phyloP scores from a whole-genome alignment of 2,113 vertebrate genomes.

The Phyllostomus discolor region DNA sequence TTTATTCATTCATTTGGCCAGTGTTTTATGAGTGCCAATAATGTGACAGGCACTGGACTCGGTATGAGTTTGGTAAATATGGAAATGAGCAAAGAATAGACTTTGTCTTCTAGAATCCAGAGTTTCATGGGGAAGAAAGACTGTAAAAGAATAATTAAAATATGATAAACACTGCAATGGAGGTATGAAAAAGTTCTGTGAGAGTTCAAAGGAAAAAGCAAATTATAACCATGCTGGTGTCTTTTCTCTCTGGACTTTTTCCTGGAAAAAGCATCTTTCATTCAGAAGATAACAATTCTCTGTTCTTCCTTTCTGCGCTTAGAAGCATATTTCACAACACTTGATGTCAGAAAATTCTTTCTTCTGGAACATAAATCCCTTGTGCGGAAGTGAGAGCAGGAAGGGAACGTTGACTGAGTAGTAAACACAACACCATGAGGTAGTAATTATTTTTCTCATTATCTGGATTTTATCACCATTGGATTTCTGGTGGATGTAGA shows the following conservation, averaged over 20 bases:
- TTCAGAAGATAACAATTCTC: not conserved
- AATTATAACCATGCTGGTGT: not conserved
- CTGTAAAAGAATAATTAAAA: not conserved
- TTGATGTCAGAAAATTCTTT: not conserved
- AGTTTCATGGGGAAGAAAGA: not conserved
- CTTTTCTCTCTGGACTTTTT: conserved; percentile 15
- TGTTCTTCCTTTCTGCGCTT: not conserved
- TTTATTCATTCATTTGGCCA: not conserved
- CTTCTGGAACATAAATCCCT: not conserved
- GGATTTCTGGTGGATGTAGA: not conserved
- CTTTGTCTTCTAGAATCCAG: not conserved
- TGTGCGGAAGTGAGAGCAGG: not conserved
- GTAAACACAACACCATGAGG: not conserved
- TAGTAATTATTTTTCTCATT: not conserved
- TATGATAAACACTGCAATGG: not conserved
- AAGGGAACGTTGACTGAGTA: not conserved
- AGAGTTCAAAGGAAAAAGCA: not conserved
- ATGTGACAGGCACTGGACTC: not conserved
- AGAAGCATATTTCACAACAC: not conserved
- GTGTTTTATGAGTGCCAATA: not conserved
- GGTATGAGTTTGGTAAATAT: not conserved
- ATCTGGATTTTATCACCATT: not conserved
- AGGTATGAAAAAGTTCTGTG: not conserved
- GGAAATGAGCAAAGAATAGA: not conserved
- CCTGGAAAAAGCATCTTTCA: not conserved